These are phyloP conservation scores for Neoniphon sammara DNA, from an alignment of 2,797 vertebrate genomes.

Conservation along the genomic window DNA sequence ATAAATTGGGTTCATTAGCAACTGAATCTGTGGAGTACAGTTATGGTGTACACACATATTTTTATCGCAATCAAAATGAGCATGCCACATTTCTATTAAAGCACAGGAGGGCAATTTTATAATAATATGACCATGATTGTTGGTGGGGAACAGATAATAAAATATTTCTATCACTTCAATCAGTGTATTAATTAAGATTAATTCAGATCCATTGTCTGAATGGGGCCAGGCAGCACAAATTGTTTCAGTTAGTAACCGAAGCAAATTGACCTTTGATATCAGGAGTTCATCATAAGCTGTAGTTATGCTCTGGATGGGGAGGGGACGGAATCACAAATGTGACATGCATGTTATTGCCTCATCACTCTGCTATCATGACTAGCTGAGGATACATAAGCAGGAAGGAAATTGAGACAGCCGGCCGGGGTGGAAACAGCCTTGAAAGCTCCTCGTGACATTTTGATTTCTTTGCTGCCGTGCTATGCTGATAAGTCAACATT, in stretches of 20 bases:
- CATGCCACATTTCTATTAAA: constrained; percentile 9
- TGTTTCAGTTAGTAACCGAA: neutral
- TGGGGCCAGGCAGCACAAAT: constrained; percentile 24
- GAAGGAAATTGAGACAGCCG: constrained; percentile 6
- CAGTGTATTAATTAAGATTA: constrained; percentile 14
- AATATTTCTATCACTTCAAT: constrained; percentile 44
- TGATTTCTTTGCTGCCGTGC: constrained; percentile 48
- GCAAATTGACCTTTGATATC: constrained; percentile 38
- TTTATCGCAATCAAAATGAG: constrained; percentile 10
- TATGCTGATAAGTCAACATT: constrained; percentile 56
- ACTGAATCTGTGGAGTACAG: constrained; percentile 4
- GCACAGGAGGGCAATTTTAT: neutral
- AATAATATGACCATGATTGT: constrained; percentile 15
- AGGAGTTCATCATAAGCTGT: constrained; percentile 18
- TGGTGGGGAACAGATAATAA: constrained; percentile 13
- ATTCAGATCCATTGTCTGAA: constrained; percentile 1
- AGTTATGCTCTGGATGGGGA: neutral
- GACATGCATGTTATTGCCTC: constrained; percentile 19
- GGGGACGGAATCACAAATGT: neutral
- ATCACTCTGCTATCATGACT: constrained; percentile 19
- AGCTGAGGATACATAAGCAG: constrained; percentile 11
- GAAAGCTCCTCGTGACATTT: constrained; percentile 59
- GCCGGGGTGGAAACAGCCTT: constrained; percentile 36
- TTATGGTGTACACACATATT: constrained; percentile 4
- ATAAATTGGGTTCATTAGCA: constrained; percentile 34